Evolutionary conservation across 2,888 invertebrate genomes (phyloP), one percentile per base, ranked within the genome.

Genomic region (Pogonocherus hispidulus): DNA sequence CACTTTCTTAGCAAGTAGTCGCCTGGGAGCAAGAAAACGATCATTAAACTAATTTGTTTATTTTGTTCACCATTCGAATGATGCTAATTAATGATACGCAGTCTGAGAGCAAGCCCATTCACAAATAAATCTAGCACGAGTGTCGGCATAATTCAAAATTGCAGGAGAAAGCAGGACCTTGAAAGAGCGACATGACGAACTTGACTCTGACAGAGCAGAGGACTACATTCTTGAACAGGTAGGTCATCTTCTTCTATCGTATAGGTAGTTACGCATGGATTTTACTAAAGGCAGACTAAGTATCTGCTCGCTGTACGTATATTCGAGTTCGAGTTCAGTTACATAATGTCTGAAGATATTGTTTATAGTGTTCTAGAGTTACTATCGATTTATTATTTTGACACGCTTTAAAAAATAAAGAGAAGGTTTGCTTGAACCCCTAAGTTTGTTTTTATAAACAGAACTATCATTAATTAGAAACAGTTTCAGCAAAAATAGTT

Each of bases 101-200:
- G 18, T 46, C 47, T 32, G 32, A 49, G 59, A 47, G 46, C n/a
- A 4, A 8, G 55, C 59, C 49, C 63, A 71, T 66, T 66, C 62
- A 69, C 57, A 64, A 71, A 67, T 57, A 69, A 63, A 70, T 70
- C 72, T 70, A 67, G 72, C 69, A 66, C 72, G 63, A 67, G 65
- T 66, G 62, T 65, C 59, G 55, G 49, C 41, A 66, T 67, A 59
- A 64, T 55, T 72, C 66, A 68, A 67, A 64, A 67, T 59, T 56
- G 69, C 51, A 67, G 71, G 78, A 77, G 78, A 78, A 78, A 78
- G 78, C 77, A 72, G 73, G 73, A 76, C 78, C 78, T 78, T 78
- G 77, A 75, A 74, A 74, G 72, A 75, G n/a, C 47, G 32, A 69
- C 72, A 67, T 67, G 71, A 69, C 73, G 76, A 75, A 77, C 77